phyloP scores from a whole-genome alignment of 23 tunicate genomes.

The Trididemnum clinides region DNA sequence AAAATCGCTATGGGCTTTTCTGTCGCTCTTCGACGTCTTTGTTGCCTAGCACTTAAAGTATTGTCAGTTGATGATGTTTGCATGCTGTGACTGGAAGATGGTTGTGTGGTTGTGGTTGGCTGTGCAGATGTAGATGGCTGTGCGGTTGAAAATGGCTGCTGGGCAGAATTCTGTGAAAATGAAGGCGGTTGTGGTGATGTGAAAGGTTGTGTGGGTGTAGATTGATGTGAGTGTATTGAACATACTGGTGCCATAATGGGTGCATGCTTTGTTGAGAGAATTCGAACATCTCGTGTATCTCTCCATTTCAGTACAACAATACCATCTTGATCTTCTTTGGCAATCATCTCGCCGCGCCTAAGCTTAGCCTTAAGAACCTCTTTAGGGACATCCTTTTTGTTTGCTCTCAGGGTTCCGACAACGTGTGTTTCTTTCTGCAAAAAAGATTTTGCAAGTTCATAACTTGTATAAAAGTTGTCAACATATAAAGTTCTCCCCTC shows the following conservation, averaged over 20 bases:
- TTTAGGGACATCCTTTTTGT: conserved; percentile 17
- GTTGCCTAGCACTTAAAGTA: conserved; percentile 22
- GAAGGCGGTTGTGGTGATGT: neutral
- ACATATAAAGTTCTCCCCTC: no score
- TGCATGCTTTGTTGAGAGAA: conserved; percentile 32
- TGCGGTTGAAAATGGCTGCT: neutral
- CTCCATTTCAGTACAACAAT: conserved; percentile 32
- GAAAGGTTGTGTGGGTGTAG: neutral
- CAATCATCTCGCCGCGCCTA: conserved; percentile 29
- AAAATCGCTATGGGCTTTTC: conserved; percentile 23
- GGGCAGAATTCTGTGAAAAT: neutral
- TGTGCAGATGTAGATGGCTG: neutral
- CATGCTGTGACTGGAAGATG: conserved; percentile 16
- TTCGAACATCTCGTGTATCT: conserved; percentile 26
- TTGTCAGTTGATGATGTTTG: neutral
- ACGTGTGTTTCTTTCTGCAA: no score
- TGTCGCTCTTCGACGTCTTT: conserved; percentile 34
- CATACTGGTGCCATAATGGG: conserved; percentile 34
- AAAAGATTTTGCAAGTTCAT: no score
- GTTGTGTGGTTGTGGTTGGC: neutral
- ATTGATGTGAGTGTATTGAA: conserved; percentile 5
- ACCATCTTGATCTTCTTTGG: conserved; percentile 30
- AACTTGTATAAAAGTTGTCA: no score
- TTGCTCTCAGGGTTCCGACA: no score
- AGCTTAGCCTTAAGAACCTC: conserved; percentile 28